Evolutionary conservation across 2,113 vertebrate genomes (phyloP).

Genomic region (Ginglymostoma cirratum): DNA sequence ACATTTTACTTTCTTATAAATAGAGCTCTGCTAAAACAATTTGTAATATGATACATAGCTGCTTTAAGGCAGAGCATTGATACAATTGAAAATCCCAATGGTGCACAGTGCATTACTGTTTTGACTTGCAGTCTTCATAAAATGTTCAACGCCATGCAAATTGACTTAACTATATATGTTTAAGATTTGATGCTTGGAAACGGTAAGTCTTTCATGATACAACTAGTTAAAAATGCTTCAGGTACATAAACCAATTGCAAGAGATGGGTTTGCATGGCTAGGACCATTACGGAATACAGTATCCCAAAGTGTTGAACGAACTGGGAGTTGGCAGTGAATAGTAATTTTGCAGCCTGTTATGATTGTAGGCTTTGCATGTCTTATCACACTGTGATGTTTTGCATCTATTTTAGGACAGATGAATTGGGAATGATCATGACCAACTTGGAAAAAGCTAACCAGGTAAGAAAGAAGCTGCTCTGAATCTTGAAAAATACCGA

Average conservation of each 20-base stretch:
- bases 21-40: not conserved
- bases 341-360: not conserved
- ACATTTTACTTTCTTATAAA: not conserved
- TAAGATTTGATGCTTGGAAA: not conserved
- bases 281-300: not conserved
- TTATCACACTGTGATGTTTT: slow-evolving; percentile 22
- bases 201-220: not conserved
- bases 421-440: slow-evolving; percentile 84
- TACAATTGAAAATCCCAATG: slow-evolving; percentile 22
- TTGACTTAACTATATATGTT: not conserved
- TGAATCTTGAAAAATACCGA: not conserved
- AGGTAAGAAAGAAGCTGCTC: slow-evolving; percentile 64
- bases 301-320: not conserved
- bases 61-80: not conserved
- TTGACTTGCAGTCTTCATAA: slow-evolving; percentile 12
- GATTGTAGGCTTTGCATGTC: not conserved
- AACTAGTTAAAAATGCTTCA: not conserved
- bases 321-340: not conserved
- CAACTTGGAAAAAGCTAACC: slow-evolving; percentile 88
- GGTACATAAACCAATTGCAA: not conserved
- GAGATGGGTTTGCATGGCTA: no score
- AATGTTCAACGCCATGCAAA: not conserved
- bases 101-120: slow-evolving; percentile 4
- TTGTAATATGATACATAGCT: not conserved
- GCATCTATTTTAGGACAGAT: slow-evolving; percentile 69